Conservation (phyloP, 2,797 vertebrate species). For the Bradypodion pumilum region DNA sequence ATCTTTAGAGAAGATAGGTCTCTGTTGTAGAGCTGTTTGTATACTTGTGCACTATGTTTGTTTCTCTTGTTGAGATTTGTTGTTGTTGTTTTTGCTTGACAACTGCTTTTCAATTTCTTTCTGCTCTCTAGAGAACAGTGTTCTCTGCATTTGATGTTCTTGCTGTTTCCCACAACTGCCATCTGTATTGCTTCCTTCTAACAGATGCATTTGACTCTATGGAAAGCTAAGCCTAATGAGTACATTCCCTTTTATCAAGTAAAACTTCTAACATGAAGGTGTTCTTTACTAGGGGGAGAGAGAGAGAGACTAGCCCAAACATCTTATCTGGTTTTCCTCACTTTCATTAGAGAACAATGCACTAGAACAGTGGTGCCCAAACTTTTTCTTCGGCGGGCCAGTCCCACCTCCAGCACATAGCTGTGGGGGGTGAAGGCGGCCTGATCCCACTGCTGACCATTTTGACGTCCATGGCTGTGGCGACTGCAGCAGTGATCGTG, state of each 20-base stretch:
- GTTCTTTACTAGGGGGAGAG: neutral
- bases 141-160: constrained; percentile 17
- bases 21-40: neutral
- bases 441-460: too few species aligned
- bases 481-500: too few species aligned
- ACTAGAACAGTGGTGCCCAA: too few species aligned
- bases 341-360: neutral
- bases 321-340: neutral
- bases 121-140: neutral
- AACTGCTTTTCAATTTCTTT: neutral
- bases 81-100: constrained; percentile 24
- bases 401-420: too few species aligned
- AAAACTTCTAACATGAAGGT: neutral
- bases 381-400: too few species aligned
- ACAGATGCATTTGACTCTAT: neutral
- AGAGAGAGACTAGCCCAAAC: neutral
- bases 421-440: too few species aligned
- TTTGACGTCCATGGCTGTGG: too few species aligned
- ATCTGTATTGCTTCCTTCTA: neutral
- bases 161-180: neutral
- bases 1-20: neutral
- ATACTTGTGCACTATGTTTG: constrained; percentile 7
- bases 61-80: constrained; percentile 10
- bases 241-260: neutral
- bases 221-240: neutral